Base-by-base conservation (phyloP, 2,888 invertebrate species). In the Cetonia aurata region DNA sequence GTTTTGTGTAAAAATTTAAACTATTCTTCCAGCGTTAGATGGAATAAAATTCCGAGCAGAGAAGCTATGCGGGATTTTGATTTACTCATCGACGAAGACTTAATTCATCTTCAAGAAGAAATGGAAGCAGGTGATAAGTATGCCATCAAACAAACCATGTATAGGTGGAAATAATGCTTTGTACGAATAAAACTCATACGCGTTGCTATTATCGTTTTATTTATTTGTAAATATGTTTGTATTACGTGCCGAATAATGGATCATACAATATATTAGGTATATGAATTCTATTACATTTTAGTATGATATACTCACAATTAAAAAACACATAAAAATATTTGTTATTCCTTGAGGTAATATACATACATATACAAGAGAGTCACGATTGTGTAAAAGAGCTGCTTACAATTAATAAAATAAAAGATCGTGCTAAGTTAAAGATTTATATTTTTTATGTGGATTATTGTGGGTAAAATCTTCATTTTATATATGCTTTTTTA, bases 61-160 rank as follows among this genome's bases (percentile, higher is more conserved):
- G 93, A 95, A 76, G 89, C 92, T n/a, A 84, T 94, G 77, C 93
- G 93, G 0, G 93, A 94, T 82, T 96, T 96, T 81, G 95, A 96
- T 79, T 84, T 95, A 46, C 85, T 96, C 8, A 88, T 96, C 65
- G 95, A 96, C 79, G 96, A 96, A 85, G 95, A 96, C 75, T 81
- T 93, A 72, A 87, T 91, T 1, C 87, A 89, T 69, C 91, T 91
- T 78, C 91, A 92, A 19, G 90, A 76, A 12, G 81, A 81, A 55
- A 76, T 77, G 69, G 77, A 77, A 25, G 74, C 71, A 65, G 68
- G 56, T 12, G 72, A 74, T 4, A 69, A 74, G 60, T 72, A 74
- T 59, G 50, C 74, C 41, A 59, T 66, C 52, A 71, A 74, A 75
- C 59, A 73, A 15, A 76, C 74, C 62, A 73, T 72, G 60, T 79